Percentiles rank a stretch among this genome's conserved stretches.
Conservation (phyloP, 2,888 invertebrate species). For the Bhutanitis thaidina region DNA sequence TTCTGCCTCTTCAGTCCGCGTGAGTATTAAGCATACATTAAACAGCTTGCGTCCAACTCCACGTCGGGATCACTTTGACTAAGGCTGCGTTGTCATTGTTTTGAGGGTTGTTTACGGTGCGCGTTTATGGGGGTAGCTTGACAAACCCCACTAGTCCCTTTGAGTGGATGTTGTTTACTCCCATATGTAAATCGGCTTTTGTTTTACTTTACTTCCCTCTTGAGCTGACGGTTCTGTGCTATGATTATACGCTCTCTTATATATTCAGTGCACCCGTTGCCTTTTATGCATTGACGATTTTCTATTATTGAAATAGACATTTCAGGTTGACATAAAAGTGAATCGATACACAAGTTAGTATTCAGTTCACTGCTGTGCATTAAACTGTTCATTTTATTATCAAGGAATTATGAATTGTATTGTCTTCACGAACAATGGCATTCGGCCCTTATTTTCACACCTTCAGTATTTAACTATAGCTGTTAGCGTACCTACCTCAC, state of each 20-base stretch:
- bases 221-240: not conserved
- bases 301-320: too few relatives aligned
- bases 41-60: not conserved
- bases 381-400: too few relatives aligned
- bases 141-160: slow-evolving; percentile 10
- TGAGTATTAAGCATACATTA: slow-evolving; percentile 10
- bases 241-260: not conserved
- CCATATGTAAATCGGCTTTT: slow-evolving; percentile 4
- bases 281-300: too few relatives aligned
- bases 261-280: not conserved
- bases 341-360: too few relatives aligned
- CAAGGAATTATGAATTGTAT: too few relatives aligned
- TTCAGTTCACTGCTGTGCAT: too few relatives aligned
- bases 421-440: too few relatives aligned
- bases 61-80: slow-evolving; percentile 1
- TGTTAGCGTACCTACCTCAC: too few relatives aligned
- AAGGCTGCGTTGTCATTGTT: slow-evolving; percentile 15
- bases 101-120: slow-evolving; percentile 11
- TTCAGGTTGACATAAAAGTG: too few relatives aligned
- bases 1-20: slow-evolving; percentile 19
- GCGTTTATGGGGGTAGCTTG: slow-evolving; percentile 5
- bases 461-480: too few relatives aligned
- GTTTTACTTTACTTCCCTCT: slow-evolving; percentile 5
- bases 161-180: slow-evolving; percentile 3
- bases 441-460: too few relatives aligned